Percentiles rank a stretch among this genome's conserved stretches.
Conservation (phyloP, 2,888 invertebrate species). For the Synanthedon vespiformis region DNA sequence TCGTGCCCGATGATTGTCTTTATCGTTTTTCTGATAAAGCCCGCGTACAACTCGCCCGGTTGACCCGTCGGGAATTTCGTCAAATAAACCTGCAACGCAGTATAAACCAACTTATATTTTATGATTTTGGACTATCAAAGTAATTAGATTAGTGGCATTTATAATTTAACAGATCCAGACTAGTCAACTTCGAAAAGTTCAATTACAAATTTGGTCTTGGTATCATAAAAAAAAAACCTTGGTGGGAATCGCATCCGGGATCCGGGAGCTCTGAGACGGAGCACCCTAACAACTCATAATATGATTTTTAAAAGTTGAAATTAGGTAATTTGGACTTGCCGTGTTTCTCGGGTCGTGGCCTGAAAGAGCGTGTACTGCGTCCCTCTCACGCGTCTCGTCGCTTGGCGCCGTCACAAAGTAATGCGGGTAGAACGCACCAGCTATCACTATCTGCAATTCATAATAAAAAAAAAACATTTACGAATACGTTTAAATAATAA, state of each 20-base stretch:
- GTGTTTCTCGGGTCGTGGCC: constrained; percentile 84
- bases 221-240: too few relatives aligned
- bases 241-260: too few relatives aligned
- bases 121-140: too few relatives aligned
- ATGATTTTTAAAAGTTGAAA: not conserved
- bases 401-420: constrained; percentile 76
- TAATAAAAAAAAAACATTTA: too few relatives aligned
- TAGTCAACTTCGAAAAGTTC: too few relatives aligned
- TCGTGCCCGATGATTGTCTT: constrained; percentile 58
- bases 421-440: constrained; percentile 94
- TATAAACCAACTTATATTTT: not conserved
- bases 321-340: constrained; percentile 23
- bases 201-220: too few relatives aligned
- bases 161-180: too few relatives aligned
- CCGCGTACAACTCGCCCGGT: constrained; percentile 77
- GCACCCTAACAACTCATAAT: not conserved
- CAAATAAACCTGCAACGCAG: constrained; percentile 34
- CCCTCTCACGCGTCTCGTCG: constrained; percentile 72
- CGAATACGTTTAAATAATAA: too few relatives aligned
- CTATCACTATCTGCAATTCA: constrained; percentile 73
- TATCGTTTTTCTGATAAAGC: constrained; percentile 73
- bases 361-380: constrained; percentile 74
- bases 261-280: too few relatives aligned
- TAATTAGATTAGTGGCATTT: too few relatives aligned
- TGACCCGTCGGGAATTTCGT: constrained; percentile 71